These are phyloP conservation scores for Caretta caretta DNA, from an alignment of 2,113 vertebrate genomes.

Conservation along the genomic window DNA sequence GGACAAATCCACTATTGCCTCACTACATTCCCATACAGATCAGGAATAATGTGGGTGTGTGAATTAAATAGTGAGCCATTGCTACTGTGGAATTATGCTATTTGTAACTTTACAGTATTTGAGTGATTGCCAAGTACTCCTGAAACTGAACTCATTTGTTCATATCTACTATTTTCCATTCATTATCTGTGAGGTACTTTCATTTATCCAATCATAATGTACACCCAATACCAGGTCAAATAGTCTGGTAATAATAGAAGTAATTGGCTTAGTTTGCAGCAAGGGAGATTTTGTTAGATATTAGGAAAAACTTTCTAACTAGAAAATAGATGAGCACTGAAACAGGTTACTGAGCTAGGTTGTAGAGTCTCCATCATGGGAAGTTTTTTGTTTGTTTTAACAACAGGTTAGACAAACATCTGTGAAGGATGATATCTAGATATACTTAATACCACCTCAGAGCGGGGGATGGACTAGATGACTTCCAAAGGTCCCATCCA, in stretches of 20 bases:
- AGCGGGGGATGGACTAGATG: not conserved
- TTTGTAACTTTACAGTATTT: not conserved
- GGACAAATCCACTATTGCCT: not conserved
- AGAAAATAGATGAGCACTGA: not conserved
- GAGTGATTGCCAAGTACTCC: not conserved
- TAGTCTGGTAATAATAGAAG: not conserved
- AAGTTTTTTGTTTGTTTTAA: not conserved
- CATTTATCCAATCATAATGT: not conserved
- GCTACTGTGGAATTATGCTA: not conserved
- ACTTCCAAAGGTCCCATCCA: not conserved
- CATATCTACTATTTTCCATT: not conserved
- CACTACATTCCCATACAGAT: not conserved
- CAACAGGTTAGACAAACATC: not conserved
- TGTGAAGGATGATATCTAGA: not conserved
- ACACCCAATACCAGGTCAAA: not conserved
- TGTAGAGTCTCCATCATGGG: too few species aligned
- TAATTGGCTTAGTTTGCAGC: not conserved
- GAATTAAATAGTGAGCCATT: not conserved
- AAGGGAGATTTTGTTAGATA: not conserved
- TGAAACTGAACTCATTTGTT: not conserved
- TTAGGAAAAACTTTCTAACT: not conserved
- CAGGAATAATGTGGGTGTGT: not conserved
- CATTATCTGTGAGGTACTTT: not conserved
- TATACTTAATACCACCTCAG: not conserved
- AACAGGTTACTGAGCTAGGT: not conserved